A percentile compares a stretch with the other conserved stretches of the same genome.
Evolutionary conservation across 2,797 vertebrate species (phyloP).

Genomic region (Odontamblyopus rebecca): DNA sequence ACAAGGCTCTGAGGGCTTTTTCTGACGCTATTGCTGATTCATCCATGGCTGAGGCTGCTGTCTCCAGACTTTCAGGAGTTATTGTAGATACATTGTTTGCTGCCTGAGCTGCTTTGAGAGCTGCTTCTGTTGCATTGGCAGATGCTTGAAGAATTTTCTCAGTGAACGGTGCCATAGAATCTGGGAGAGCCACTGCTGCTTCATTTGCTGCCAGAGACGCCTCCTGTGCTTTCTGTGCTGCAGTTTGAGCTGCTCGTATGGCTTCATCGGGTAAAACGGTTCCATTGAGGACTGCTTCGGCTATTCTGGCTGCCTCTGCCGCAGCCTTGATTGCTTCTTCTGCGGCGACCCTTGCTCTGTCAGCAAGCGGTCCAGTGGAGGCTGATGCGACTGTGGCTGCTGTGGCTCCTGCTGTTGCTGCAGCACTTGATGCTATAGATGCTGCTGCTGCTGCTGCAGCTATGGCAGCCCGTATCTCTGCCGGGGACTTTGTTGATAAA

Average conservation of each 20-base stretch:
- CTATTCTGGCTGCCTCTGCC: neutral
- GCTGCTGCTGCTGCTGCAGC: neutral
- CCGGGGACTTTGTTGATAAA: neutral
- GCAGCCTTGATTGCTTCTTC: neutral
- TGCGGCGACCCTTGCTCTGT: neutral
- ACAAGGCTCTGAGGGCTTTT: neutral
- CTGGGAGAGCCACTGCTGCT: conserved; percentile 13
- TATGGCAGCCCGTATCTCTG: too few species aligned
- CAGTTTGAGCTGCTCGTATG: neutral
- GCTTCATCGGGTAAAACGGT: rapidly evolving
- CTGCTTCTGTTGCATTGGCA: neutral
- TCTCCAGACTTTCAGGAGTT: neutral
- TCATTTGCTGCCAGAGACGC: conserved; percentile 13
- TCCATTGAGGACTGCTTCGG: neutral
- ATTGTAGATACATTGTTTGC: neutral
- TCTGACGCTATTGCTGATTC: neutral
- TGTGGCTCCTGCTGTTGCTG: neutral
- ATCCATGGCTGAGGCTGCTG: neutral
- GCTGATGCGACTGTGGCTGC: neutral
- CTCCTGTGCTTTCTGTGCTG: neutral
- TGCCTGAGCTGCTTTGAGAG: neutral
- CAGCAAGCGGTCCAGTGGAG: neutral
- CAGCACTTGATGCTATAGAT: neutral
- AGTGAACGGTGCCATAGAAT: too few species aligned
- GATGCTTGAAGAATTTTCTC: neutral